Evolutionary conservation across 2,797 vertebrate species (phyloP), one percentile per base, ranked within the genome.

Genomic region (Mico argentatus): DNA sequence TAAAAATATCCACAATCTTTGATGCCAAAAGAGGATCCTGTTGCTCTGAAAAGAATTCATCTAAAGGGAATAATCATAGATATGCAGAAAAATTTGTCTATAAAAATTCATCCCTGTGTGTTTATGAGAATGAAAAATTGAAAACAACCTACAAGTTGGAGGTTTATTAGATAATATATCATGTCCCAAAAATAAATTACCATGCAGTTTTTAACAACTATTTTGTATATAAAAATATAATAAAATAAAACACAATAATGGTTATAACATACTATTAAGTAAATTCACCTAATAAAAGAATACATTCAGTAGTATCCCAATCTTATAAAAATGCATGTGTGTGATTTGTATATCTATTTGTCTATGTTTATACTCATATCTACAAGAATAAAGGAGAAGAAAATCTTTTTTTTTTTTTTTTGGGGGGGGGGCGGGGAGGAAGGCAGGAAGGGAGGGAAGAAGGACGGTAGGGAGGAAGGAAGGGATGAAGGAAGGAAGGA

Each of bases 261-360:
- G 55, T 96, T 87, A 84, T 77, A 91, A 67, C 11, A 77, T 76
- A n/a, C 9, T 95, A 59, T 96, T 91, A 93, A 55, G 89, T 94
- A 59, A 89, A 90, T 13, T 85, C 90, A 90, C 17, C 70, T 81
- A 92, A 95, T 92, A 90, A 95, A 95, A 96, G 72, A 87, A 72
- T 48, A 83, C 57, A 26, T 39, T 5, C 22, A 41, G 27, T 44
- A 52, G 39, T 77, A 84, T 81, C 26, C 19, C 27, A 80, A 44
- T 67, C 77, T 90, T 94, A 90, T 48, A 81, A 95, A 91, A 94
- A 46, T 61, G 50, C 17, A 4, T 26, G 2, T 15, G 1, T 92
- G 4, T 88, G 27, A 48, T 91, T 75, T 90, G 1, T 83, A 22
- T 46, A 26, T 72, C 12, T 88, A 48, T 81, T 55, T 55, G 17